Evolutionary conservation across 2,888 invertebrate species (phyloP).

Genomic region (Tetragnatha montana): DNA sequence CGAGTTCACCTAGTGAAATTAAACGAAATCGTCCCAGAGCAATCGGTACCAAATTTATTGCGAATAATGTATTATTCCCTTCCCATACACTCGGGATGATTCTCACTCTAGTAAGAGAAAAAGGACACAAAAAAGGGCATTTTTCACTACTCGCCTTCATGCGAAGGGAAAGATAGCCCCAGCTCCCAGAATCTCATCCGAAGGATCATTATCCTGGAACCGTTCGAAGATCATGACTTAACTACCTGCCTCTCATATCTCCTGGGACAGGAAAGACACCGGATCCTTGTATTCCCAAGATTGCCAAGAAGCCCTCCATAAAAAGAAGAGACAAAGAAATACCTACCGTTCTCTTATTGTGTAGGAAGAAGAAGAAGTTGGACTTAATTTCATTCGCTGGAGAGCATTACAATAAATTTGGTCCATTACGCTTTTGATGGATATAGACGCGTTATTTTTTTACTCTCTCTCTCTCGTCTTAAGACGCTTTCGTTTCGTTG

Average conservation of each 20-base stretch:
- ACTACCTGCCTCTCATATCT: neutral
- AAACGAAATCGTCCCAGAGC: too few species aligned
- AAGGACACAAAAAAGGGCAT: too few species aligned
- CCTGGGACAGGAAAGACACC: neutral
- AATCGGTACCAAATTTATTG: too few species aligned
- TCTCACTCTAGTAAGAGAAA: too few species aligned
- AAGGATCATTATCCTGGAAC: neutral
- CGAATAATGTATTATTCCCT: too few species aligned
- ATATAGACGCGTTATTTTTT: conserved; percentile 21
- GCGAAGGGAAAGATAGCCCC: neutral
- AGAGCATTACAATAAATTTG: conserved; percentile 55
- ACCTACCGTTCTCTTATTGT: neutral
- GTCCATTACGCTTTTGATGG: conserved; percentile 42
- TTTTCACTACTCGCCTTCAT: too few species aligned
- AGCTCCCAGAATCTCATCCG: neutral
- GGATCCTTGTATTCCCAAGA: neutral
- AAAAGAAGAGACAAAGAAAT: neutral
- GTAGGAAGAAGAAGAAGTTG: neutral
- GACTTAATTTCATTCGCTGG: conserved; percentile 18
- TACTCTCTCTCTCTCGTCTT: neutral
- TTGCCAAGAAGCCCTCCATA: neutral
- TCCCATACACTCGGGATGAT: too few species aligned
- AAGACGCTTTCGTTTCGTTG: conserved; percentile 20
- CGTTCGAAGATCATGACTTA: neutral
- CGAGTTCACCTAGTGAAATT: too few species aligned